Evolutionary conservation across 1,140 invertebrate species (phyloP).

Genomic region (Megalopta genalis): DNA sequence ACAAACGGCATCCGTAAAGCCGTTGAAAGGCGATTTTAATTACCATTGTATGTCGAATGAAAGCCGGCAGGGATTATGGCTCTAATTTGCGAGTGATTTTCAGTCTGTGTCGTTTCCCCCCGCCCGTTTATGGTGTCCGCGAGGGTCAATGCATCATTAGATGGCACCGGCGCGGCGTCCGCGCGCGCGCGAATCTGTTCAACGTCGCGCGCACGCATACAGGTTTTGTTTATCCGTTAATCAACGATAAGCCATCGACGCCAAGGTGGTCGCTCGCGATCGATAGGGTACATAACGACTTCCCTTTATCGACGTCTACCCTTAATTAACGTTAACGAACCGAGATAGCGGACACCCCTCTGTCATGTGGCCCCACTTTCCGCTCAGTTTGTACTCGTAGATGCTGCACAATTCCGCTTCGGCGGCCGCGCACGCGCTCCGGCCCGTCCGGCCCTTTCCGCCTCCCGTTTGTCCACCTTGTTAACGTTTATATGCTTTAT

Average conservation of each 20-base stretch:
- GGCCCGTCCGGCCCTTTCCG: neutral
- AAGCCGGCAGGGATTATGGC: neutral
- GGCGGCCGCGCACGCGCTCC: neutral
- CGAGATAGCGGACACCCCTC: slow-evolving; percentile 43
- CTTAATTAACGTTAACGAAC: slow-evolving; percentile 54
- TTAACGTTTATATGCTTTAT: slow-evolving; percentile 37
- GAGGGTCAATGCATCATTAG: slow-evolving; percentile 39
- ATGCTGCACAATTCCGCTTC: slow-evolving; percentile 30
- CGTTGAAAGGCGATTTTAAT: neutral
- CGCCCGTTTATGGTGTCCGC: neutral
- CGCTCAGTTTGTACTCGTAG: slow-evolving; percentile 46
- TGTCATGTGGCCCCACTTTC: slow-evolving; percentile 10
- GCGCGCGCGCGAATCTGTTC: slow-evolving; percentile 4
- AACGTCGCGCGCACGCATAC: slow-evolving; percentile 18
- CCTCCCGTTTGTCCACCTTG: slow-evolving; percentile 40
- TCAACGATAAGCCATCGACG: slow-evolving; percentile 48
- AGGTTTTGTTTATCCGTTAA: slow-evolving; percentile 51
- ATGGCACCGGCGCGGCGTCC: neutral
- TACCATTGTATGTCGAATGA: neutral
- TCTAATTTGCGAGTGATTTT: neutral
- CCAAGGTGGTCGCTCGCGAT: slow-evolving; percentile 17
- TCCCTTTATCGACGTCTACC: slow-evolving; percentile 50
- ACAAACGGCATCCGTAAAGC: neutral
- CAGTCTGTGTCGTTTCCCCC: neutral
- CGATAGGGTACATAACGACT: slow-evolving; percentile 47